These are phyloP conservation scores for Leucozona laternaria DNA, from an alignment of 2,888 invertebrate genomes.

Conservation along the genomic window DNA sequence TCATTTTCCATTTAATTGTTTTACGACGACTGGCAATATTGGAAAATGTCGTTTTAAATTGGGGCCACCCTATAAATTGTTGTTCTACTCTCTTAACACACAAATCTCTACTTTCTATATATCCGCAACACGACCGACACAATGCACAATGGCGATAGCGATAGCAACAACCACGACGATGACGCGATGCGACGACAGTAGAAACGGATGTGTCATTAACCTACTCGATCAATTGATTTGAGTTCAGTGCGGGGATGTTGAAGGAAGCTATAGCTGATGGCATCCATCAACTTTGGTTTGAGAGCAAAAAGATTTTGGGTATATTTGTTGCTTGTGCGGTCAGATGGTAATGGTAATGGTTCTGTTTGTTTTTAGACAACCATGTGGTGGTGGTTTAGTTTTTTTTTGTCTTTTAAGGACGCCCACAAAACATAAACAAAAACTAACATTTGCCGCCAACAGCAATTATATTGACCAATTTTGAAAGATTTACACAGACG, in stretches of 20 bases:
- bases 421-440: slow-evolving; percentile 59
- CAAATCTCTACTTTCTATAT: slow-evolving; percentile 52
- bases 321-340: slow-evolving; percentile 5
- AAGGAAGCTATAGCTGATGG: slow-evolving; percentile 21
- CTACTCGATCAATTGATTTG: slow-evolving; percentile 40
- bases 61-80: slow-evolving; percentile 16
- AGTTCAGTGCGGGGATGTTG: not conserved
- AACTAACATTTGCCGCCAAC: slow-evolving; percentile 10
- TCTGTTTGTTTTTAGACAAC: slow-evolving; percentile 1
- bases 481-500: slow-evolving; percentile 43
- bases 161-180: not conserved
- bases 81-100: slow-evolving; percentile 16
- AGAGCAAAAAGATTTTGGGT: not conserved
- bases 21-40: slow-evolving; percentile 33
- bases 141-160: not conserved
- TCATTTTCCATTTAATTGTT: slow-evolving; percentile 57
- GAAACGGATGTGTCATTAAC: slow-evolving; percentile 58
- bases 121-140: not conserved
- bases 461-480: slow-evolving; percentile 34
- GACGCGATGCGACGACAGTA: not conserved
- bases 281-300: slow-evolving; percentile 51
- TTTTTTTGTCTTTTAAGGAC: slow-evolving; percentile 1
- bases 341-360: not conserved
- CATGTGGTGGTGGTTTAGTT: slow-evolving; percentile 33
- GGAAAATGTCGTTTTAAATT: slow-evolving; percentile 31